phyloP scores from a whole-genome alignment of 2,797 vertebrate species.

The Sebastolobus altivelis region DNA sequence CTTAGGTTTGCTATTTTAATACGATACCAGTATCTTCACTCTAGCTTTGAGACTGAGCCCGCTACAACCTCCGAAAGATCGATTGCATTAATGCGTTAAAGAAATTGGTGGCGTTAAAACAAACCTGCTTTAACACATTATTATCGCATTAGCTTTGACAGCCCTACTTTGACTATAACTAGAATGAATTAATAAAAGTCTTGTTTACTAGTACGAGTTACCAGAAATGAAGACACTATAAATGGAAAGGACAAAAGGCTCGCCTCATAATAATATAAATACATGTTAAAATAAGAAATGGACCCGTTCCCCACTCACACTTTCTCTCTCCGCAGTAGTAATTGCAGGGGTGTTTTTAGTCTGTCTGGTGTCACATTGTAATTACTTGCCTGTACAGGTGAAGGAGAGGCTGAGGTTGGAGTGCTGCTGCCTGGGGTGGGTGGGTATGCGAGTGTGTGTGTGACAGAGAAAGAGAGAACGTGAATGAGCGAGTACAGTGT shows the following conservation, averaged over 20 bases:
- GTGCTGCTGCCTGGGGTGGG: conserved; percentile 41
- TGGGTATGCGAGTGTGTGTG: conserved; percentile 6
- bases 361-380: conserved; percentile 66
- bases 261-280: not conserved
- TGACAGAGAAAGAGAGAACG: conserved; percentile 14
- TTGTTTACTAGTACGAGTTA: not conserved
- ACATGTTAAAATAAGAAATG: conserved; percentile 20
- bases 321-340: conserved; percentile 25
- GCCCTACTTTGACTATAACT: not conserved
- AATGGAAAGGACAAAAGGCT: not conserved
- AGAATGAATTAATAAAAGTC: not conserved
- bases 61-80: too few relatives aligned
- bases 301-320: conserved; percentile 13
- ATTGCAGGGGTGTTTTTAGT: conserved; percentile 60
- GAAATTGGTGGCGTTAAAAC: too few relatives aligned
- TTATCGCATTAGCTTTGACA: too few relatives aligned
- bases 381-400: conserved; percentile 72
- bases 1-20: too few relatives aligned
- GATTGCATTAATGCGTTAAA: too few relatives aligned
- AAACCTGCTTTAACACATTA: too few relatives aligned
- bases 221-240: not conserved
- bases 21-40: too few relatives aligned
- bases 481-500: conserved; percentile 44
- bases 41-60: too few relatives aligned
- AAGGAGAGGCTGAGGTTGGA: conserved; percentile 64